Conservation (phyloP, 1,140 invertebrate genomes). For the Magallana ariakensis region DNA sequence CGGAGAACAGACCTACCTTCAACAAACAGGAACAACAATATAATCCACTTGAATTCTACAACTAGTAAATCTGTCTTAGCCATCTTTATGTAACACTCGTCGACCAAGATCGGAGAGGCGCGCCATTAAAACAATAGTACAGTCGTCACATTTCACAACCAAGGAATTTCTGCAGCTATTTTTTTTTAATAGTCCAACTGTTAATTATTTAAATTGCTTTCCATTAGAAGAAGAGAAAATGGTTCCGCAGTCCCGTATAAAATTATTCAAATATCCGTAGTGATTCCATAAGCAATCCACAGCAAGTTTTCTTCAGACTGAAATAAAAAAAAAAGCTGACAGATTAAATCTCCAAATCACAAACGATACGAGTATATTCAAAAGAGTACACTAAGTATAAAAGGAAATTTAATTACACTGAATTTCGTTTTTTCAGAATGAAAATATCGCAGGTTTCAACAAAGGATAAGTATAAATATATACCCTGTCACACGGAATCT, state of each 20-base stretch:
- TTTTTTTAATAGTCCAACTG: background rate
- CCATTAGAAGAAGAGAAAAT: conserved; percentile 14
- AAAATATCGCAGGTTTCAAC: background rate
- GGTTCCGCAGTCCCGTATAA: background rate
- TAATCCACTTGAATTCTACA: conserved; percentile 2
- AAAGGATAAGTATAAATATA: background rate
- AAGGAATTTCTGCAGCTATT: background rate
- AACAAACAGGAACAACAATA: background rate
- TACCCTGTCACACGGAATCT: background rate
- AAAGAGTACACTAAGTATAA: too few relatives aligned
- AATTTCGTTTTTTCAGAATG: too few relatives aligned
- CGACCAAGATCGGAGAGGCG: background rate
- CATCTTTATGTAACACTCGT: conserved; percentile 2
- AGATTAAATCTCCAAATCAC: background rate
- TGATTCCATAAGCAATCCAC: background rate
- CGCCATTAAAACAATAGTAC: conserved; percentile 35
- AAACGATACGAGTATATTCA: too few relatives aligned
- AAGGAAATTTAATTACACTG: too few relatives aligned
- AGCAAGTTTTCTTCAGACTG: background rate
- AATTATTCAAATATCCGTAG: background rate
- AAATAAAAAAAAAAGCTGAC: background rate
- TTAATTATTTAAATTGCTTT: conserved; percentile 18
- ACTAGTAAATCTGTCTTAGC: background rate
- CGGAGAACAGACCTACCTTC: background rate
- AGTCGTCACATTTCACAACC: conserved; percentile 4